Base-by-base conservation (phyloP, 1,140 invertebrate species). In the Magallana gigas region DNA sequence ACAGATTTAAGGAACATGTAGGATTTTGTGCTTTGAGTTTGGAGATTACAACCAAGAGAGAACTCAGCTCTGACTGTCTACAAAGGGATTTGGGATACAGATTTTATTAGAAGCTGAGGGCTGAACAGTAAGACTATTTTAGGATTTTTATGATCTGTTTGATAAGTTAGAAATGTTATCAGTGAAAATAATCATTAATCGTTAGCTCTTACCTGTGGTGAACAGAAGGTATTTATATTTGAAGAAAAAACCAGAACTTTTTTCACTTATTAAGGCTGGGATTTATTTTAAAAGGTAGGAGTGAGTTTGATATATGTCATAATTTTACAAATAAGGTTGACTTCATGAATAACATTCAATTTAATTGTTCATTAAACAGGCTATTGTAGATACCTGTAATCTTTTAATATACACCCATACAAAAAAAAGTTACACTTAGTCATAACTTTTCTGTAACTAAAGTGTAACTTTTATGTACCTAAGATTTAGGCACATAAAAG, bases 101-200 rank as follows among this genome's bases (percentile, higher is more conserved):
- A 12, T 18, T 76, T 76, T 76, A 76, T 76, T 76, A 76, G 68
- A 76, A 76, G 68, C 68, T 76, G 68, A 29, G 68, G 68, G 68
- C 36, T 48, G 36, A 48, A 48, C 36, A 76, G 11, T 48, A 29
- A 11, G 23, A 2, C 68, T 76, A 29, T 76, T 29, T 76, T 4
- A n/a, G 60, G 68, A 29, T 23, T 76, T 76, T 76, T 76, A 76
- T 76, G 68, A 76, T 36, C 23, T 29, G 68, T 76, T 36, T 23
- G 68, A 76, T 76, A 76, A 76, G 8, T 76, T 76, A 76, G 36
- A 76, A 76, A 76, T 76, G 23, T 76, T 36, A 76, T 76, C 68
- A 76, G 68, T 76, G 68, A 29, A 76, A 29, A 76, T 76, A 48
- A 76, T 76, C 68, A 76, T 76, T 76, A 76, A 76, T 29, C 23